These are phyloP conservation scores for Corythaeola cristata DNA, from an alignment of 2,113 vertebrate genomes.

Conservation along the genomic window DNA sequence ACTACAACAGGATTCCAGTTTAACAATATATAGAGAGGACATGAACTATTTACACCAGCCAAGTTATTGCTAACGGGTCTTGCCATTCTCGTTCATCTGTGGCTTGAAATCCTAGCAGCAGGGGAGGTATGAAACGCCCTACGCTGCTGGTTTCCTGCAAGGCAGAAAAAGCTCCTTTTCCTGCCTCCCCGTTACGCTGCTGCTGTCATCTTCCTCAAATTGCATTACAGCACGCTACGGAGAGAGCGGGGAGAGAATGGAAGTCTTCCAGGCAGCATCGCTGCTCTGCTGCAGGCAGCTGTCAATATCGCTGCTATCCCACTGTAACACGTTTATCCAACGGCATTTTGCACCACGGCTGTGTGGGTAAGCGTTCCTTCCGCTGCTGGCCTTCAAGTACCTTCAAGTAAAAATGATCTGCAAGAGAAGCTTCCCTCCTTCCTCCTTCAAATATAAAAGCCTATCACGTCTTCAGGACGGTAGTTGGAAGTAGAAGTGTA, in stretches of 20 bases:
- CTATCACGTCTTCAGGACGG: not conserved
- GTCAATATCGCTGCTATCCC: not conserved
- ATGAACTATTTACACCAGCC: not conserved
- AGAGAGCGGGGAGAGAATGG: not conserved
- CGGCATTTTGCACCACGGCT: not conserved
- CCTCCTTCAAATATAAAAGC: accelerated
- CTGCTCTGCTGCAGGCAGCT: not conserved
- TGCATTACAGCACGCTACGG: not conserved
- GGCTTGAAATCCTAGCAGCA: slow-evolving; percentile 31
- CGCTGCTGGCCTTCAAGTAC: not conserved
- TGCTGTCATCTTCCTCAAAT: not conserved
- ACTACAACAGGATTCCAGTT: not conserved
- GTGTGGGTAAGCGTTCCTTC: accelerated
- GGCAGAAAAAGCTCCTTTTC: not conserved
- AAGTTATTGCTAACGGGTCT: not conserved
- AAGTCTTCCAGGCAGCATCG: not conserved
- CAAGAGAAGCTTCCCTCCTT: not conserved
- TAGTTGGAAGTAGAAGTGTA: not conserved
- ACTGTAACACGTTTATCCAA: not conserved
- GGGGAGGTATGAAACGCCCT: not conserved
- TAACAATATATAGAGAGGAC: not conserved
- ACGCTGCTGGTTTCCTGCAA: not conserved
- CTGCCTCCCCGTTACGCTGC: not conserved
- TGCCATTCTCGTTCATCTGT: not conserved
- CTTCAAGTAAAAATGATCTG: not conserved